Percentiles rank a stretch among this genome's conserved stretches.
phyloP scores from a whole-genome alignment of 2,888 invertebrate genomes.

The Tiphia femorata region DNA sequence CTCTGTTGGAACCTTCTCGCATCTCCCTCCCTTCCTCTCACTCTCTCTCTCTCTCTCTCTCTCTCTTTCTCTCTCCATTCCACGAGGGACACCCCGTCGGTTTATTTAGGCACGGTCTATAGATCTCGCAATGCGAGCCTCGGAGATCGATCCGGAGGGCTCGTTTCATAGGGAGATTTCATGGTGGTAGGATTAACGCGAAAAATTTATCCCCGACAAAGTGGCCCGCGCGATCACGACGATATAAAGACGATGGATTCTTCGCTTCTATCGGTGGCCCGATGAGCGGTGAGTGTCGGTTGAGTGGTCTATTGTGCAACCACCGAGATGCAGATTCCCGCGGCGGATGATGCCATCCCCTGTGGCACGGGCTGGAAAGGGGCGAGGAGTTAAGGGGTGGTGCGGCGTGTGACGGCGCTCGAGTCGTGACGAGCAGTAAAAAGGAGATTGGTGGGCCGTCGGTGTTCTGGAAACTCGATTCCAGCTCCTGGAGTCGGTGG shows the following conservation, averaged over 20 bases:
- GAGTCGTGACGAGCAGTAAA: constrained; percentile 25
- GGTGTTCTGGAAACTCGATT: constrained; percentile 32
- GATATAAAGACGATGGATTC: not conserved
- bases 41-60: not conserved
- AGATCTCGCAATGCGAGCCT: too few species aligned
- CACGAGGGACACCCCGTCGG: too few species aligned
- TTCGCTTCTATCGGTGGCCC: not conserved
- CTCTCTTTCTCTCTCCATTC: too few species aligned
- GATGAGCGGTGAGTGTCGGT: too few species aligned
- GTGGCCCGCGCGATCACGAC: constrained; percentile 22
- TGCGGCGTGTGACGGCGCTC: constrained; percentile 11
- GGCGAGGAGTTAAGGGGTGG: not conserved
- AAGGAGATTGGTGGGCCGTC: constrained; percentile 20
- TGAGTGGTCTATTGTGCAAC: not conserved
- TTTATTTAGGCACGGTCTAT: too few species aligned
- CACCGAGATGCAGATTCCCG: not conserved
- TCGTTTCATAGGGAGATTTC: too few species aligned
- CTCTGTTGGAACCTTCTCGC: too few species aligned
- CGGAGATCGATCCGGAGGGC: too few species aligned
- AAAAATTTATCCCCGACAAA: too few species aligned
- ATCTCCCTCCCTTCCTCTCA: too few species aligned
- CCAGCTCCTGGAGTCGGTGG: constrained; percentile 18
- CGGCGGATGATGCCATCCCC: not conserved
- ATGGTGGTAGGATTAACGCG: too few species aligned
- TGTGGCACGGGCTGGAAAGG: not conserved